These are phyloP conservation scores for Lasioglossum pauxillum DNA, from an alignment of 2,888 invertebrate species.

Conservation along the genomic window DNA sequence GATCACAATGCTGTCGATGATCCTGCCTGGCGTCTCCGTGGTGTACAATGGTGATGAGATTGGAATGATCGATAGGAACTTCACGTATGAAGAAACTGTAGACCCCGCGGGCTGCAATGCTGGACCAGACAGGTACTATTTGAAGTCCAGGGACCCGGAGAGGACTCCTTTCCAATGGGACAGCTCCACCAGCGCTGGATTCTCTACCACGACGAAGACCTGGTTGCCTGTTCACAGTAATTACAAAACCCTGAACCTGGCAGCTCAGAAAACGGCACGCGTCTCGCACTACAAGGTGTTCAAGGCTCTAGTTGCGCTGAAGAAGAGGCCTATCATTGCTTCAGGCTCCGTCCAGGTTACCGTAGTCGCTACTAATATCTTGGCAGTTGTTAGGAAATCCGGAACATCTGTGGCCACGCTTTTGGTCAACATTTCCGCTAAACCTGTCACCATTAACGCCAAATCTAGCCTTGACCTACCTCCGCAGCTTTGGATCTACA, in stretches of 20 bases:
- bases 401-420: slow-evolving; percentile 60
- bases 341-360: slow-evolving; percentile 82
- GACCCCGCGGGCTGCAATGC: slow-evolving; percentile 89
- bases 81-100: slow-evolving; percentile 87
- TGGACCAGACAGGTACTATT: slow-evolving; percentile 87
- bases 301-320: slow-evolving; percentile 85
- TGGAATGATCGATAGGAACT: slow-evolving; percentile 89
- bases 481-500: slow-evolving; percentile 65
- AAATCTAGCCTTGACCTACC: slow-evolving; percentile 71
- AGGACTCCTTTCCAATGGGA: slow-evolving; percentile 90
- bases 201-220: slow-evolving; percentile 86
- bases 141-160: slow-evolving; percentile 87
- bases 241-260: slow-evolving; percentile 87
- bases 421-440: slow-evolving; percentile 73
- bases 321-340: slow-evolving; percentile 84
- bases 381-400: slow-evolving; percentile 71
- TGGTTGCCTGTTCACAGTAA: slow-evolving; percentile 90
- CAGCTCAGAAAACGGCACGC: slow-evolving; percentile 84
- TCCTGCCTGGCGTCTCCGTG: slow-evolving; percentile 88
- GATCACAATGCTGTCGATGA: slow-evolving; percentile 87
- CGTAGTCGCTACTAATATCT: slow-evolving; percentile 65
- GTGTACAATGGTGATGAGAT: slow-evolving; percentile 94
- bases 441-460: slow-evolving; percentile 65
- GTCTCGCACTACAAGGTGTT: slow-evolving; percentile 87
- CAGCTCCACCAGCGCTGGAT: slow-evolving; percentile 86